phyloP scores from a whole-genome alignment of 1,140 invertebrate species.

The Bombus confusus region DNA sequence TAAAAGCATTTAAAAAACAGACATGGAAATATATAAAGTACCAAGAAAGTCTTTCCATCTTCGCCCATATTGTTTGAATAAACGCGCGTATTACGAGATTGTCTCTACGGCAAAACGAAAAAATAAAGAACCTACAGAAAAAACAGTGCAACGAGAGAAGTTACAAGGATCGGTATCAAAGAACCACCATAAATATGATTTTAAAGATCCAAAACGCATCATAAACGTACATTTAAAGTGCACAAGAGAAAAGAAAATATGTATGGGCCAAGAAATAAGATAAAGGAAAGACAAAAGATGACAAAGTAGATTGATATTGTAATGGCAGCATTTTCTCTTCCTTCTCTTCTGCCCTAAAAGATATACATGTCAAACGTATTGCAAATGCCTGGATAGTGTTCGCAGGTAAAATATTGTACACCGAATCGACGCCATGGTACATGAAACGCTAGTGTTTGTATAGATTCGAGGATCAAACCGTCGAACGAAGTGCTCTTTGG shows the following conservation, averaged over 20 bases:
- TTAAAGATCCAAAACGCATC: not conserved
- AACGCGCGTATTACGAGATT: not conserved
- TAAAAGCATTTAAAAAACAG: not conserved
- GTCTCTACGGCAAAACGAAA: not conserved
- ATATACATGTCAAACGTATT: conserved; percentile 28
- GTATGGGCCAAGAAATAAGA: too few relatives aligned
- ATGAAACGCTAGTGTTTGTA: conserved; percentile 18
- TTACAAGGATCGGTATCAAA: not conserved
- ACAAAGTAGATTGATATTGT: conserved; percentile 34
- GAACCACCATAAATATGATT: not conserved
- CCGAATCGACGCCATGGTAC: conserved; percentile 15
- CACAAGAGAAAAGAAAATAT: too few relatives aligned
- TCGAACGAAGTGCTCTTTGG: conserved; percentile 52
- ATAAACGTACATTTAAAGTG: too few relatives aligned
- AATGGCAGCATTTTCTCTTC: not conserved
- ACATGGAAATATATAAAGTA: not conserved
- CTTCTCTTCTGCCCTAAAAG: not conserved
- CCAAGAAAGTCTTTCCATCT: not conserved
- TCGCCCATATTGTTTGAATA: not conserved
- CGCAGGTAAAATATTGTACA: not conserved
- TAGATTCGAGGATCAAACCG: conserved; percentile 32
- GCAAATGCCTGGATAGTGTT: conserved; percentile 6
- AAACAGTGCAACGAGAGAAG: not conserved
- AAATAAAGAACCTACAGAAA: not conserved
- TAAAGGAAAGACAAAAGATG: not conserved